Conservation (phyloP, 2,888 invertebrate genomes). For the Pseudanteris insignis region DNA sequence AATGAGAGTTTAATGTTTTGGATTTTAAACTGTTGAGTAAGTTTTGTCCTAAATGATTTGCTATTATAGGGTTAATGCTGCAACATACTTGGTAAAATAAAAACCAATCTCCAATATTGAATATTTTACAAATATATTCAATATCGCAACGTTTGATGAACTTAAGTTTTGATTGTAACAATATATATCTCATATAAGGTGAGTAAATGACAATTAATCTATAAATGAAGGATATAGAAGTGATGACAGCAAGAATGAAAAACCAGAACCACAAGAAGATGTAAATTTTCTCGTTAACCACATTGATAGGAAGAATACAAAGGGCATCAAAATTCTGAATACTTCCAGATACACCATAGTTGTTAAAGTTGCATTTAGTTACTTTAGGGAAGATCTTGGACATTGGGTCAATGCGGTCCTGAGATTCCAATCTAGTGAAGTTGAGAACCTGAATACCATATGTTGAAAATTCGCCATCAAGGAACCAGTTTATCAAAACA, state of each 20-base stretch:
- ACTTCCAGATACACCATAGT: constrained; percentile 68
- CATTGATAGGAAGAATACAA: constrained; percentile 78
- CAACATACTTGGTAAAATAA: neutral
- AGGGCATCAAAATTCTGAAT: neutral
- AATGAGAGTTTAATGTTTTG: too few relatives aligned
- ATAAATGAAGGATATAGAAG: neutral
- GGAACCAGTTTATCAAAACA: constrained; percentile 90
- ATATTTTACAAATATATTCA: neutral
- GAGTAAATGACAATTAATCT: neutral
- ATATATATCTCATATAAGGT: neutral
- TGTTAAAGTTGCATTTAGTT: constrained; percentile 94
- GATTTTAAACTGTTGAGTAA: too few relatives aligned
- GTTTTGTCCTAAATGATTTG: too few relatives aligned
- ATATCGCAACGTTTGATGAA: neutral
- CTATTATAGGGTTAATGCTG: too few relatives aligned
- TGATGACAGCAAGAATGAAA: constrained; percentile 74
- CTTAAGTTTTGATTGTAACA: neutral
- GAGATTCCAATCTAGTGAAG: constrained; percentile 65
- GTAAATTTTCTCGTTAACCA: constrained; percentile 95
- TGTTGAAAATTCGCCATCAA: constrained; percentile 90
- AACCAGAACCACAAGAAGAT: constrained; percentile 96
- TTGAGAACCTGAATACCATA: constrained; percentile 84
- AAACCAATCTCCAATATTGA: constrained; percentile 3
- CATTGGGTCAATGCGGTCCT: constrained; percentile 70
- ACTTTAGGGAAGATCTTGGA: constrained; percentile 95